phyloP scores from a whole-genome alignment of 2,797 vertebrate genomes.

The Enteromius radiatus region DNA sequence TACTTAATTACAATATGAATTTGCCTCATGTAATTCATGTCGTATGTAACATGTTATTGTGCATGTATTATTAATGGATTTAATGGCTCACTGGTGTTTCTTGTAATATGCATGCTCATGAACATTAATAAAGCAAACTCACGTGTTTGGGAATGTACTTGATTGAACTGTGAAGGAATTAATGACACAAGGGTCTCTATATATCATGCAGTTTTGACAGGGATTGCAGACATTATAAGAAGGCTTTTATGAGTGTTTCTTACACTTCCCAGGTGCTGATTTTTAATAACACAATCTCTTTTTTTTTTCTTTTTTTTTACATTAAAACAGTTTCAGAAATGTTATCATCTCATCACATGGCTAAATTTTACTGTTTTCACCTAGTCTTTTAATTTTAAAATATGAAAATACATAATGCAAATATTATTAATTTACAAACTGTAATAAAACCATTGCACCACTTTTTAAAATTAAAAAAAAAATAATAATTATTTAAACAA shows the following conservation, averaged over 20 bases:
- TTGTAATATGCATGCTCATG: slow-evolving; percentile 21
- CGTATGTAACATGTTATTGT: background rate
- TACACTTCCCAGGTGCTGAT: background rate
- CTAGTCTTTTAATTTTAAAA: background rate
- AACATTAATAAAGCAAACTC: slow-evolving; percentile 26
- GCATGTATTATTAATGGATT: slow-evolving; percentile 26
- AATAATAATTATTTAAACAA: background rate
- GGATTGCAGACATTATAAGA: background rate
- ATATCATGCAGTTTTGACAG: background rate
- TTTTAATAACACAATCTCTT: background rate
- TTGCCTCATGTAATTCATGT: background rate
- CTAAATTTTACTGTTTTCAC: background rate
- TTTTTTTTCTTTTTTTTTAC: background rate
- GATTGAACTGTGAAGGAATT: slow-evolving; percentile 26
- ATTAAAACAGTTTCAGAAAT: background rate
- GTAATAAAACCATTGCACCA: background rate
- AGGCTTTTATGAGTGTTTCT: background rate
- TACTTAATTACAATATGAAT: slow-evolving; percentile 29
- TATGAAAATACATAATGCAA: background rate
- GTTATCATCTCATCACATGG: background rate
- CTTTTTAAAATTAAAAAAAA: too few species aligned
- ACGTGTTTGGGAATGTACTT: background rate
- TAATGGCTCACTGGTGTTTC: slow-evolving; percentile 22
- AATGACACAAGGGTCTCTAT: background rate
- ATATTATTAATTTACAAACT: background rate